These are phyloP conservation scores for Prinia subflava DNA, from an alignment of 2,113 vertebrate species.

Conservation along the genomic window DNA sequence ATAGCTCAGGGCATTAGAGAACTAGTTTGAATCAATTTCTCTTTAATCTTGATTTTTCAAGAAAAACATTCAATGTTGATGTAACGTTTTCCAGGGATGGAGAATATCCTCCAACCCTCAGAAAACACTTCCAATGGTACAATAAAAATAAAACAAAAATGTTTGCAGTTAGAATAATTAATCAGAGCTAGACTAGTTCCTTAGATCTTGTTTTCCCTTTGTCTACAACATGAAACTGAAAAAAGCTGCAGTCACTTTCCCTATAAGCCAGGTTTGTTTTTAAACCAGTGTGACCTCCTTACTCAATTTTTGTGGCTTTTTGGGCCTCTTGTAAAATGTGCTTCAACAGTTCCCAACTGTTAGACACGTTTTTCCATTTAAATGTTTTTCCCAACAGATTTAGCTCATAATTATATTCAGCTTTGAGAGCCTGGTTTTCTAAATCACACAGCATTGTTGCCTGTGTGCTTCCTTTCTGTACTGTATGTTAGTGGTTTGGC, in stretches of 20 bases:
- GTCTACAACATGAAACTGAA: not conserved
- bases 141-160: not conserved
- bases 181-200: not conserved
- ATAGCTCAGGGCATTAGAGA: not conserved
- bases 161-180: not conserved
- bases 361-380: not conserved
- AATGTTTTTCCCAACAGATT: not conserved
- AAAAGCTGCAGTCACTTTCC: not conserved
- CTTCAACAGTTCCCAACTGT: slow-evolving; percentile 6
- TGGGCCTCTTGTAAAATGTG: not conserved
- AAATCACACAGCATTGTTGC: not conserved
- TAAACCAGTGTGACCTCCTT: not conserved
- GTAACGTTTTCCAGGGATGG: not conserved
- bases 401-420: slow-evolving; percentile 5
- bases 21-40: not conserved
- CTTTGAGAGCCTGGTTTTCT: slow-evolving; percentile 1
- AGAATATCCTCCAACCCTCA: not conserved
- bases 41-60: not conserved
- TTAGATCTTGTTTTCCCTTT: not conserved
- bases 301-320: slow-evolving; percentile 17
- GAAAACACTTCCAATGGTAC: not conserved
- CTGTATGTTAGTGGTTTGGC: not conserved
- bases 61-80: not conserved
- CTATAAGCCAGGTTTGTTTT: not conserved
- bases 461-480: not conserved